These are phyloP conservation scores for Dasyornis broadbenti DNA, from an alignment of 2,113 vertebrate genomes.

Conservation along the genomic window DNA sequence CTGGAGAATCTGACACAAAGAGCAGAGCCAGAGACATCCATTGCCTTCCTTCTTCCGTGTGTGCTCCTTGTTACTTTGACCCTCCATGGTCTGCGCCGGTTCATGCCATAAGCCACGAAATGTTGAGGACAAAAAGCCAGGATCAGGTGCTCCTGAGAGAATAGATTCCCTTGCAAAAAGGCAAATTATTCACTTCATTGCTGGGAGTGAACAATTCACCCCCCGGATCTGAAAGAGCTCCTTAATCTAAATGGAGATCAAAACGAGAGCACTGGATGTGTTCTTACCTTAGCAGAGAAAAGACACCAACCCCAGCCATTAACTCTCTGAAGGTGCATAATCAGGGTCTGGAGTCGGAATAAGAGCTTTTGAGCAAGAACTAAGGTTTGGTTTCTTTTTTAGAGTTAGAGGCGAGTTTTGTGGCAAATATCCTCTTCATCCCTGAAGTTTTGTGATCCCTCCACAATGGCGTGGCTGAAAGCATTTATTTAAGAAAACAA, in stretches of 20 bases:
- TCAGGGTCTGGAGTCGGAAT: not conserved
- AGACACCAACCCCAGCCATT: not conserved
- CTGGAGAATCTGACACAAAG: not conserved
- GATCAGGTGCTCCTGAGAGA: not conserved
- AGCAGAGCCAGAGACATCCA: not conserved
- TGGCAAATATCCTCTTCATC: not conserved
- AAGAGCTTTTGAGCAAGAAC: not conserved
- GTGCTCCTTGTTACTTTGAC: not conserved
- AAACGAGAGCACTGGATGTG: fast-evolving
- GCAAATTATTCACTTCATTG: not conserved
- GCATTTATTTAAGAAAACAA: not conserved
- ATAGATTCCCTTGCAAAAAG: not conserved
- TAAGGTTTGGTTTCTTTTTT: not conserved
- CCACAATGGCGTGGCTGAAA: not conserved
- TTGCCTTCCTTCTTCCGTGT: not conserved
- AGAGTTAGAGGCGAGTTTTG: not conserved
- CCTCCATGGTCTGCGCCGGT: not conserved
- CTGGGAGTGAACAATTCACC: not conserved
- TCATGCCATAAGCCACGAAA: not conserved
- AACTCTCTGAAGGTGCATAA: not conserved
- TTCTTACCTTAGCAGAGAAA: not conserved
- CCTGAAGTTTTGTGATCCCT: not conserved
- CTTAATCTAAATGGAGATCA: not conserved
- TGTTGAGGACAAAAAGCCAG: not conserved
- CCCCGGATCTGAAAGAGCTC: not conserved